Percentiles rank a stretch among this genome's conserved stretches.
These are phyloP conservation scores for Calliphora vicina DNA, from an alignment of 1,140 invertebrate species.

Conservation along the genomic window DNA sequence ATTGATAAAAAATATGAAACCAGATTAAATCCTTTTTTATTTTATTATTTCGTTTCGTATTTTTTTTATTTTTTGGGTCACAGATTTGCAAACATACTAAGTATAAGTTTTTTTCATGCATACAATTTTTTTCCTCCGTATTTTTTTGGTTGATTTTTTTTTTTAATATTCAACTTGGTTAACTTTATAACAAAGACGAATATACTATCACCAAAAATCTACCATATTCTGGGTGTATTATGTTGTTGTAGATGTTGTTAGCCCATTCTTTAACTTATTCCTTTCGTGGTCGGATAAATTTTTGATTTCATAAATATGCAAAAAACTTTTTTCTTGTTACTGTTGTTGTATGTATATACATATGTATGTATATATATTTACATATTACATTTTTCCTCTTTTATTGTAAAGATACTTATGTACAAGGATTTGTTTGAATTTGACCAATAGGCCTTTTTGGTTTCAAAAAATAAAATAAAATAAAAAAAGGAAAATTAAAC, in stretches of 20 bases:
- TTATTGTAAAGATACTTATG: neutral
- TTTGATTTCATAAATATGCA: constrained; percentile 31
- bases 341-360: neutral
- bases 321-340: neutral
- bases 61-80: constrained; percentile 18
- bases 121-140: neutral
- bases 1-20: constrained; percentile 25
- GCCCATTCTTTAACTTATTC: neutral
- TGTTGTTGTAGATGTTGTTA: neutral
- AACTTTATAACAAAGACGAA: constrained; percentile 21
- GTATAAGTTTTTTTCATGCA: neutral
- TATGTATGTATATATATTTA: too few relatives aligned
- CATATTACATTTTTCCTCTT: neutral
- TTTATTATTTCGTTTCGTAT: constrained; percentile 8
- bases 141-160: neutral
- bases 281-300: constrained; percentile 4
- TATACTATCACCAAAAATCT: neutral
- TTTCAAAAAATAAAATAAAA: neutral
- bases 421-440: constrained; percentile 17
- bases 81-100: constrained; percentile 32
- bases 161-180: constrained; percentile 32
- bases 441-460: constrained; percentile 26
- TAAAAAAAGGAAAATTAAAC: neutral
- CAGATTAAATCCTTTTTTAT: constrained; percentile 33
- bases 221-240: neutral